Conservation (phyloP, 2,888 invertebrate genomes). For the Dendrolimus pini region DNA sequence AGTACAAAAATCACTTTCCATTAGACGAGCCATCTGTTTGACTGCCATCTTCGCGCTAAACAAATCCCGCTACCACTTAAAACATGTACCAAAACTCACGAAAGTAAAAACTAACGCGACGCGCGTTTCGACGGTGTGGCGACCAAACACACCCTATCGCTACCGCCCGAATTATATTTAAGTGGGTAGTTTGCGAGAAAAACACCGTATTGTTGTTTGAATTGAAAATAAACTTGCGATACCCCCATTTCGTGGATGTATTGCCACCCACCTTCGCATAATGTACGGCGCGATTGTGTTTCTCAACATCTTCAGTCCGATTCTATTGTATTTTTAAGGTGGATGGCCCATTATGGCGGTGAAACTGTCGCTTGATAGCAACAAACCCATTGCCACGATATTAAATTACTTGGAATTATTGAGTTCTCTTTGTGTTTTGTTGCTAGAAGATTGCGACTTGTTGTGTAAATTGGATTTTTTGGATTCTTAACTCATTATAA, state of each 20-base stretch:
- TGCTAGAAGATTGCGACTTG: no score
- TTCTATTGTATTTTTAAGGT: background rate
- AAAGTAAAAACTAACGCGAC: conserved; percentile 11
- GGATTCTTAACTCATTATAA: no score
- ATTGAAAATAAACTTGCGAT: conserved; percentile 63
- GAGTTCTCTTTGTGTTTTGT: background rate
- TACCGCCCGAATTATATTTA: conserved; percentile 68
- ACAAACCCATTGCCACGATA: background rate
- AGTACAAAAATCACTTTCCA: no score
- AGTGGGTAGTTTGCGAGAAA: conserved; percentile 71
- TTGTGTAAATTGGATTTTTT: no score
- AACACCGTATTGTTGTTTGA: conserved; percentile 67
- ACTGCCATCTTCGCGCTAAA: no score
- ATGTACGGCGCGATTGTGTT: background rate
- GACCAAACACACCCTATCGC: background rate
- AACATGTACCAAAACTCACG: conserved; percentile 14
- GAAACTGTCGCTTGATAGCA: background rate
- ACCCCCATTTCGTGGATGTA: conserved; percentile 13
- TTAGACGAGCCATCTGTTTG: no score
- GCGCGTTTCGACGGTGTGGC: conserved; percentile 35
- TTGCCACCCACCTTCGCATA: background rate
- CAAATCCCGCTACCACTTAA: conserved; percentile 15
- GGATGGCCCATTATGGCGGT: background rate
- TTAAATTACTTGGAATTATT: background rate
- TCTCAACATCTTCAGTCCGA: background rate